Percentiles rank a stretch among this genome's conserved stretches.
These are phyloP conservation scores for Meliscaeva auricollis DNA, from an alignment of 2,888 invertebrate species.

Conservation along the genomic window DNA sequence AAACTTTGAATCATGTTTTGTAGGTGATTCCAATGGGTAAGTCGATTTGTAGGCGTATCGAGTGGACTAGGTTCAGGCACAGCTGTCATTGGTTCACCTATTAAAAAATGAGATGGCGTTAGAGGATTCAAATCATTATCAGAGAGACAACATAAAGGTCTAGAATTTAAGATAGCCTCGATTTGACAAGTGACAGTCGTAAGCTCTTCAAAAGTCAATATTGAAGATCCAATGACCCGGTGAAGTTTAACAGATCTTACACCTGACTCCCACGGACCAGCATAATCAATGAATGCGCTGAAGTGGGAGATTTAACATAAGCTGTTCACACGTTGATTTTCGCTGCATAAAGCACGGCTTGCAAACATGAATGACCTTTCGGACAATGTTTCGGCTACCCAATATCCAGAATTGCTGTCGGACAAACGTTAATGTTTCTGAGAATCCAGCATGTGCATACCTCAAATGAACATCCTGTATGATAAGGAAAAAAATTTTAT, in stretches of 20 bases:
- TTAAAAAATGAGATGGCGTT: conserved; percentile 23
- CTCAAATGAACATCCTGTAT: not conserved
- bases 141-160: conserved; percentile 22
- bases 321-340: conserved; percentile 34
- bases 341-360: conserved; percentile 45
- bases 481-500: conserved; percentile 9
- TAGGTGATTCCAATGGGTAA: not conserved
- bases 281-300: conserved; percentile 31
- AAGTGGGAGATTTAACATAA: conserved; percentile 43
- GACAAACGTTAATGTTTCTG: not conserved
- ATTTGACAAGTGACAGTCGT: conserved; percentile 8
- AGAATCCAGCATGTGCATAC: not conserved
- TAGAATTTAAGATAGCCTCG: conserved; percentile 24
- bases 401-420: conserved; percentile 10
- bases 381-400: conserved; percentile 2
- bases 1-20: not conserved
- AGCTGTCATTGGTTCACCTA: conserved; percentile 24
- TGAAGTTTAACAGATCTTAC: not conserved
- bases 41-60: not conserved
- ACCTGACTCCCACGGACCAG: conserved; percentile 19
- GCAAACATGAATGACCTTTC: not conserved
- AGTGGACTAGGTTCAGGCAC: not conserved
- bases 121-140: conserved; percentile 18
- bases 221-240: not conserved
- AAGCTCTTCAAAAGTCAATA: conserved; percentile 49